Base-by-base conservation (phyloP, 1,140 invertebrate genomes). In the Physella acuta region DNA sequence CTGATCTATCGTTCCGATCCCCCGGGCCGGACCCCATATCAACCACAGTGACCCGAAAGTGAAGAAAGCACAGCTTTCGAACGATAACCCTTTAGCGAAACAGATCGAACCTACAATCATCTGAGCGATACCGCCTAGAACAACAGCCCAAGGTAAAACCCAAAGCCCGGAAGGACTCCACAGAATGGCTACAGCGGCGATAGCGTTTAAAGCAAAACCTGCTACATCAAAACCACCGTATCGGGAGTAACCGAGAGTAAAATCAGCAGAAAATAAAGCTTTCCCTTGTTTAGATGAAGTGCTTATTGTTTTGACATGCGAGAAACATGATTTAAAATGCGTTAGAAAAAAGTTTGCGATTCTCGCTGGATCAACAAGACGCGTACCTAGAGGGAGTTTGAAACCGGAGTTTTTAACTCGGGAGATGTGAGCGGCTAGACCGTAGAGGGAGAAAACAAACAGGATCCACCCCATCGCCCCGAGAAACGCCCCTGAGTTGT, bases 1-100 rank as follows among this genome's bases (percentile, higher is more conserved):
- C 31, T 62, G 39, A 20, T 37, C 71, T 20, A 76, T 52, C 17
- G 74, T 28, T 5, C 65, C 72, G 17, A 77, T n/a, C 1, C 74
- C 73, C 17, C 71, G 33, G 14, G 73, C 68, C 2, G 76, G 66
- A 5, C 78, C 78, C 77, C 77, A 78, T 17, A 80, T 78, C 3
- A 75, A 51, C 78, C 78, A 80, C 26, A 80, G 63, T 0, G 68
- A 65, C 8, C 75, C 74, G 61, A 73, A 77, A 0, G 74, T 71
- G 28, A 77, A 67, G 67, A 76, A 78, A 0, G 75, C 71, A 68
- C 73, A 76, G 60, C 77, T 77, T 59, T 80, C 78, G 52, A 80
- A 78, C 31, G 77, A 77, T 31, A 76, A 31, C 1, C 78, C 78
- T 62, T 76, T 52, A 8, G 78, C 65, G 73, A 80, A 78, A 36